These are phyloP conservation scores for Corvus hawaiiensis DNA, from an alignment of 2,113 vertebrate species.

Conservation along the genomic window DNA sequence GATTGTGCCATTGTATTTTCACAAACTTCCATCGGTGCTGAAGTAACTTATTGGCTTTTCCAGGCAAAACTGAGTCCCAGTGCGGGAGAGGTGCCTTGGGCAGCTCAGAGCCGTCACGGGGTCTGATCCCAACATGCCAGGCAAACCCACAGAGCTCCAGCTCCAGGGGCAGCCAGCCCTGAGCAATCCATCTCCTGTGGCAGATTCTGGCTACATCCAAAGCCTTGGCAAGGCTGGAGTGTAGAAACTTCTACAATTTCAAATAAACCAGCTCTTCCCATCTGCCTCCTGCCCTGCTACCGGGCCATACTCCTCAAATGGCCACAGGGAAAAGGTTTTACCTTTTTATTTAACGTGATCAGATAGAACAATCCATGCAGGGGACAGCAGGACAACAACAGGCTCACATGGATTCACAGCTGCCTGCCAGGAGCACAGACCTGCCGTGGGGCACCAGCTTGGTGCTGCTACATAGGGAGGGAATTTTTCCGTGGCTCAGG, in stretches of 20 bases:
- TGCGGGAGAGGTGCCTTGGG: background rate
- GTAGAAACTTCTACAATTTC: background rate
- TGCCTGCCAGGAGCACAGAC: background rate
- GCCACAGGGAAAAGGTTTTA: background rate
- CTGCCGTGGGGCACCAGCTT: fast-evolving
- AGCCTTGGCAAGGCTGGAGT: background rate
- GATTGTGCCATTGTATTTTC: background rate
- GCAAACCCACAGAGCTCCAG: background rate
- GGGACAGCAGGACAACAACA: background rate
- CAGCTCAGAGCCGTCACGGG: background rate
- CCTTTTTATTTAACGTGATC: background rate
- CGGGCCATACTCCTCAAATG: background rate
- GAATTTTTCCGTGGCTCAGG: background rate
- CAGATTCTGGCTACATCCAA: constrained; percentile 7
- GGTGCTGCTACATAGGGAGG: fast-evolving
- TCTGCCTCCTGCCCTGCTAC: background rate
- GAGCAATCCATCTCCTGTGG: background rate
- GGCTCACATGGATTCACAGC: background rate
- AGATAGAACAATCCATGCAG: background rate
- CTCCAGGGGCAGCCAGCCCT: background rate
- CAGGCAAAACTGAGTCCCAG: background rate
- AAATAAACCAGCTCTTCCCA: background rate
- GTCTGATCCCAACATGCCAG: background rate
- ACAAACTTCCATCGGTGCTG: background rate
- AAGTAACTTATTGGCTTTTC: background rate